These are phyloP conservation scores for Trachurus trachurus DNA, from an alignment of 2,797 vertebrate genomes.

Conservation along the genomic window DNA sequence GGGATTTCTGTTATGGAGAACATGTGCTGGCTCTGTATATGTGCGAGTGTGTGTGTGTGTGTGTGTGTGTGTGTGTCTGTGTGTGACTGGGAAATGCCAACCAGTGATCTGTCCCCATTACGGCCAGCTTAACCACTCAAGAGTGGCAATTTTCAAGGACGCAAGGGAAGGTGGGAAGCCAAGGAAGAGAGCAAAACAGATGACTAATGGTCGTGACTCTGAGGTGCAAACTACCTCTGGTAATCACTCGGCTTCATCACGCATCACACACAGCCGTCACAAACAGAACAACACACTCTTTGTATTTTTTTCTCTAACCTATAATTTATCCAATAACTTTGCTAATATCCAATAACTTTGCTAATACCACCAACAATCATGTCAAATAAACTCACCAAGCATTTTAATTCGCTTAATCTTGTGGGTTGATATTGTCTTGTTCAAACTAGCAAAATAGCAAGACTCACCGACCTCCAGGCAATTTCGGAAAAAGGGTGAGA, in stretches of 20 bases:
- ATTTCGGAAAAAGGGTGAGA: neutral
- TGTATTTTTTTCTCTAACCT: constrained; percentile 31
- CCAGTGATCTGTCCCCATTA: constrained; percentile 53
- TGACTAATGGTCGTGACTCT: constrained; percentile 37
- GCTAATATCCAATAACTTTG: constrained; percentile 8
- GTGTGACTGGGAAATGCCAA: constrained; percentile 35
- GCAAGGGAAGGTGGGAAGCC: constrained; percentile 19
- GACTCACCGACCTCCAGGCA: neutral
- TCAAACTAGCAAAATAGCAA: neutral
- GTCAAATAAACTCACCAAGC: constrained; percentile 1
- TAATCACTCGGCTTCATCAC: constrained; percentile 35
- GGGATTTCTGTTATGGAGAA: constrained; percentile 73
- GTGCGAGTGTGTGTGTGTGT: neutral
- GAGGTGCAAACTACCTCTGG: constrained; percentile 16
- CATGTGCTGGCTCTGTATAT: constrained; percentile 60
- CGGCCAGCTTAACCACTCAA: constrained; percentile 53
- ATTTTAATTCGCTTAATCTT: constrained; percentile 19
- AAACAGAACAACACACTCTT: constrained; percentile 39
- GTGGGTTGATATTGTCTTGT: neutral
- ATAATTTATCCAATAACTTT: constrained; percentile 29
- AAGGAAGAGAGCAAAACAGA: constrained; percentile 12
- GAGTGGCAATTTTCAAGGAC: constrained; percentile 59
- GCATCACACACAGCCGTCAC: constrained; percentile 14
- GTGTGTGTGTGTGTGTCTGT: constrained; percentile 14
- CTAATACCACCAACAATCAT: neutral